Evolutionary conservation across 1,140 invertebrate genomes (phyloP).

Genomic region (Berghia stephanieae): DNA sequence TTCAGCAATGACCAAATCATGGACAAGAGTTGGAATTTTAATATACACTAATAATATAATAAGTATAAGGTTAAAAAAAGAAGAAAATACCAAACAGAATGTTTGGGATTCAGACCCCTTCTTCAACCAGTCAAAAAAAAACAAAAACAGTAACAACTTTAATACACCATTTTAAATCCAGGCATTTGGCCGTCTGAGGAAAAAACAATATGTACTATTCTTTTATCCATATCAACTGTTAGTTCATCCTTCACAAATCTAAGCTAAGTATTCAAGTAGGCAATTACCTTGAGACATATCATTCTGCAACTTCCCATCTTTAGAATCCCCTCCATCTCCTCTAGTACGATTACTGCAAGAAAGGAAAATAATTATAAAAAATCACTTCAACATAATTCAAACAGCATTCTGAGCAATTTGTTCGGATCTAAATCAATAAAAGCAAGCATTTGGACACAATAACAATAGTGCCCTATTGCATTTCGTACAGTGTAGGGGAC

Average conservation of each 20-base stretch:
- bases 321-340: slow-evolving; percentile 54
- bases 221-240: background rate
- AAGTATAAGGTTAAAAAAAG: no score
- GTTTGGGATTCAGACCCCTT: background rate
- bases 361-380: slow-evolving; percentile 5
- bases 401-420: no score
- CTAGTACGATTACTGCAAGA: slow-evolving; percentile 49
- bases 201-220: background rate
- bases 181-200: no score
- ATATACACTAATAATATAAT: no score
- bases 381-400: background rate
- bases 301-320: slow-evolving; percentile 41
- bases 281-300: slow-evolving; percentile 60
- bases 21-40: no score
- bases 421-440: no score
- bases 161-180: no score
- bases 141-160: no score
- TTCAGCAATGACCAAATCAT: no score
- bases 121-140: background rate
- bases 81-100: no score
- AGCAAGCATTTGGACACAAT: background rate
- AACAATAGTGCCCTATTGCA: slow-evolving; percentile 26
- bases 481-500: background rate
- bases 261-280: no score
- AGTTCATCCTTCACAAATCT: background rate